Percentiles rank a stretch among this genome's conserved stretches.
These are phyloP conservation scores for Argyra leucocephala DNA, from an alignment of 2,888 invertebrate species.

Conservation along the genomic window DNA sequence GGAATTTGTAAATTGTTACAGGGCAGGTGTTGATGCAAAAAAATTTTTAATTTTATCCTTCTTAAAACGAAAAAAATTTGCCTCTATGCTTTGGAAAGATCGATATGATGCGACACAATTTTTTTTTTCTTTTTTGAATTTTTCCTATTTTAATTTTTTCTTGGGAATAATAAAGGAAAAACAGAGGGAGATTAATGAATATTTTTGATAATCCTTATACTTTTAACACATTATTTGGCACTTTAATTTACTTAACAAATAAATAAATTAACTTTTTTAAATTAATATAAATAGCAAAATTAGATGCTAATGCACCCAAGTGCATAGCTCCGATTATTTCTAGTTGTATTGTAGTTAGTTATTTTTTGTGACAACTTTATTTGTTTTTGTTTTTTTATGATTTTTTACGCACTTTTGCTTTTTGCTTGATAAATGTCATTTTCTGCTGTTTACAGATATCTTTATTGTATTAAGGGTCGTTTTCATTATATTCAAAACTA, in stretches of 20 bases:
- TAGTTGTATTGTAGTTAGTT: neutral
- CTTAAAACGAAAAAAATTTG: neutral
- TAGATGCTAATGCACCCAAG: slow-evolving; percentile 6
- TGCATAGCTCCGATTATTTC: neutral
- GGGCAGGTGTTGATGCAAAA: neutral
- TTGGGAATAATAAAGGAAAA: neutral
- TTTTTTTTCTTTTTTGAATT: neutral
- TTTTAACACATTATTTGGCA: neutral
- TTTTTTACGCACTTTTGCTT: too few species aligned
- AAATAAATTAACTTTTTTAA: neutral
- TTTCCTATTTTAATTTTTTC: neutral
- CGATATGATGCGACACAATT: neutral
- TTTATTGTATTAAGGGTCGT: too few species aligned
- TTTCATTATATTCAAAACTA: too few species aligned
- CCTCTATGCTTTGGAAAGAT: neutral
- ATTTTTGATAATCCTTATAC: neutral
- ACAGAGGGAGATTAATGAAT: slow-evolving; percentile 1
- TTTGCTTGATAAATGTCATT: too few species aligned
- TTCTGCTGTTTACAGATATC: too few species aligned
- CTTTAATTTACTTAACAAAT: neutral
- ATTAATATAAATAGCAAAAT: neutral
- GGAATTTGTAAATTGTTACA: neutral
- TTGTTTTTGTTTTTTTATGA: too few species aligned
- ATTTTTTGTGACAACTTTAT: too few species aligned
- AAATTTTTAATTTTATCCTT: neutral